Evolutionary conservation across 2,113 vertebrate species (phyloP).

Genomic region (Verasper variegatus): DNA sequence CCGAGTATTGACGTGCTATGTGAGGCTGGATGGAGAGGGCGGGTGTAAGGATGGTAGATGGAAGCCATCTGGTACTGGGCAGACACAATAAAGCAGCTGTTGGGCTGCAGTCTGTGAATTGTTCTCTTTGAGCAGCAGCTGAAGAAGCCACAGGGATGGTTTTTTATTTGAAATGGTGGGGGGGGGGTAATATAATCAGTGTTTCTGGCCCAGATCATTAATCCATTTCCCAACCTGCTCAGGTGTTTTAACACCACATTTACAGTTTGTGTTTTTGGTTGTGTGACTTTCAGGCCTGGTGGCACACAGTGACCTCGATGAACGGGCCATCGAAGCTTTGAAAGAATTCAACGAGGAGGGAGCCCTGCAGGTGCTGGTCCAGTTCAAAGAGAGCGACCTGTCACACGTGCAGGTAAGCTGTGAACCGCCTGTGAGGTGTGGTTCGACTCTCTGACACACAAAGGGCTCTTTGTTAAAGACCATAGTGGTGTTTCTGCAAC

Average conservation of each 20-base stretch:
- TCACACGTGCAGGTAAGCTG: slow-evolving; percentile 96
- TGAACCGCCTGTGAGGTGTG: background rate
- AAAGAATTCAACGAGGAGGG: slow-evolving; percentile 99
- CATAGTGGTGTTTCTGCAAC: no score
- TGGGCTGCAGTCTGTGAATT: slow-evolving; percentile 51
- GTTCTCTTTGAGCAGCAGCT: background rate
- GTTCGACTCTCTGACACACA: background rate
- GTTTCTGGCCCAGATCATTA: no score
- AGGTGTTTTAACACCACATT: background rate
- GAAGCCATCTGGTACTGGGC: slow-evolving; percentile 66
- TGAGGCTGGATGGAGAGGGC: slow-evolving; percentile 8
- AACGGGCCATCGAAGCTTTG: slow-evolving; percentile 96
- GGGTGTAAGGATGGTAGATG: slow-evolving; percentile 21
- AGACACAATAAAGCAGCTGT: slow-evolving; percentile 73
- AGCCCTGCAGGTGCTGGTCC: slow-evolving; percentile 94
- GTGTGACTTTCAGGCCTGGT: slow-evolving; percentile 87
- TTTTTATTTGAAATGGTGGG: no score
- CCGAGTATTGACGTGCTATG: background rate
- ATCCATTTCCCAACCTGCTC: no score
- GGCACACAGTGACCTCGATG: slow-evolving; percentile 97
- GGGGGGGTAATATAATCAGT: no score
- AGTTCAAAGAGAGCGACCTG: slow-evolving; percentile 99
- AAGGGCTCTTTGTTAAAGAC: background rate
- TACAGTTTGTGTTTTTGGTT: background rate
- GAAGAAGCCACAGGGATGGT: background rate